Conservation (phyloP, 2,113 vertebrate species). For the Leptodactylus fuscus region DNA sequence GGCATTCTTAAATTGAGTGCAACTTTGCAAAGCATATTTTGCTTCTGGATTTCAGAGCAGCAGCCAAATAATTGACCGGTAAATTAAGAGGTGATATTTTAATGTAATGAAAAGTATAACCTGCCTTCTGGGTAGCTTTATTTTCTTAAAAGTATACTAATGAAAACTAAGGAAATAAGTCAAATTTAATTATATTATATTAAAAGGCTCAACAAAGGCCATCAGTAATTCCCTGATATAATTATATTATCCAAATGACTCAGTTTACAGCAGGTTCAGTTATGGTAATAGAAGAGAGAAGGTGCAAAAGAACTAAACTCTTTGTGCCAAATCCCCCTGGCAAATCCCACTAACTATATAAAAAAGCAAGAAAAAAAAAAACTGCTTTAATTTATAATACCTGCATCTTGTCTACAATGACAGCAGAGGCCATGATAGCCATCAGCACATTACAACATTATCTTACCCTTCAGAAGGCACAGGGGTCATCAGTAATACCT, state of each 20-base stretch:
- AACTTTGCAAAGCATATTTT: constrained; percentile 63
- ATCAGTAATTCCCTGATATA: not conserved
- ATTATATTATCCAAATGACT: not conserved
- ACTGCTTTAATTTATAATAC: not conserved
- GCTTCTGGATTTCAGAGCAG: constrained; percentile 57
- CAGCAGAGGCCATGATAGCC: not conserved
- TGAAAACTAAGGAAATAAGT: not conserved
- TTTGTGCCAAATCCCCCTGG: not conserved
- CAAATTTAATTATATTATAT: not conserved
- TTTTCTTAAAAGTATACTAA: constrained; percentile 2
- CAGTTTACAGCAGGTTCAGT: not conserved
- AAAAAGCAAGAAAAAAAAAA: no score
- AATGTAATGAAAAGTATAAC: constrained; percentile 3
- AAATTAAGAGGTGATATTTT: constrained; percentile 58
- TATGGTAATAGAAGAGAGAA: not conserved
- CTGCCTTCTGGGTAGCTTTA: constrained; percentile 10
- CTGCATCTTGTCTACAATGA: not conserved
- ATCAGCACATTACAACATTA: not conserved
- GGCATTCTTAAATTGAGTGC: constrained; percentile 58
- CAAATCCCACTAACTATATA: not conserved
- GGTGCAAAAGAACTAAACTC: not conserved
- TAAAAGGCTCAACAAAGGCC: not conserved
- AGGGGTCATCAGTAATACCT: no score
- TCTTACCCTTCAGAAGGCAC: no score
- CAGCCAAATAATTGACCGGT: constrained; percentile 56